Base-by-base conservation (phyloP, 2,888 invertebrate genomes). In the Hecatera dysodea region DNA sequence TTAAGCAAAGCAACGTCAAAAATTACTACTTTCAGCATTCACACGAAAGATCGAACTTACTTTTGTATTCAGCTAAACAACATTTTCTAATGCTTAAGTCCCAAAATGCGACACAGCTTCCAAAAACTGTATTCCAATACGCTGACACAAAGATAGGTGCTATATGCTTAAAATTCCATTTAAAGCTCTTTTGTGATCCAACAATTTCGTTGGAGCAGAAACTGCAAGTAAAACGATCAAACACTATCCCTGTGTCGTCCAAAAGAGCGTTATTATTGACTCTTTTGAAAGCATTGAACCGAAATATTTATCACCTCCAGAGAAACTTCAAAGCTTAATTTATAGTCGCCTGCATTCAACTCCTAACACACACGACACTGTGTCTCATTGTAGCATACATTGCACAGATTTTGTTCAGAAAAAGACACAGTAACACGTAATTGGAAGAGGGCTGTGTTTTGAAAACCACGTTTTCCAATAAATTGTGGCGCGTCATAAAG, bases 381-480 rank as follows among this genome's bases (percentile, higher is more conserved):
- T 78, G 68, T 57, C 44, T 57, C 72, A 66, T 60, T 50, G 69
- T 75, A 72, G 64, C 44, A 57, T 22, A 57, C 8, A 52, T 24
- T 15, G 19, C 55, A 59, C 50, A 33, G 48, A 61, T 56, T 62
- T 33, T 52, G 46, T 53, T n/a, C 33, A 36, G 39, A 74, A 83
- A 70, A 74, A 50, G 62, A 60, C 73, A 72, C 78, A 66, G 72
- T 67, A 48, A 56, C 56, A 76, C 62, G 76, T 85, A 86, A 86
- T 84, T 83, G 85, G 84, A 86, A 87, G 75, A 83, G 77, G 77
- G 78, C 77, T 72, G 72, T 86, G 86, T 87, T 89, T 87, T 86
- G 78, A 86, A 83, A 87, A 87, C 87, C 93, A 92, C 92, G 92
- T 91, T 87, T 90, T 82, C 88, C 91, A 88, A 93, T 92, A 92